Evolutionary conservation across 2,113 vertebrate species (phyloP), one percentile per base, ranked within the genome.

Genomic region (Neodontobutis hainanensis): DNA sequence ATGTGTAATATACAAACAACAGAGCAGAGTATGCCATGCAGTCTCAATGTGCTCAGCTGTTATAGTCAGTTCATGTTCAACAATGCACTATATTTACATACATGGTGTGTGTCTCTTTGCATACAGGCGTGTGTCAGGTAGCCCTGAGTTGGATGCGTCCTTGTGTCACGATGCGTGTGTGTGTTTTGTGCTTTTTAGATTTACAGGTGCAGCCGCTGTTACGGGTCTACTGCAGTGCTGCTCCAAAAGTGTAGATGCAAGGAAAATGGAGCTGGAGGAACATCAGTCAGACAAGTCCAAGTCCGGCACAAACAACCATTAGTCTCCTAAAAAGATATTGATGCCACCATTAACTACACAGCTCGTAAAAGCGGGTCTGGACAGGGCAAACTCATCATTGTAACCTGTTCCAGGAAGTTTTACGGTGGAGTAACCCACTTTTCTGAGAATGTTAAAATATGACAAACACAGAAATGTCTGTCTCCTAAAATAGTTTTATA

Each of bases 111-210:
- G 36, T 73, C 78, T 66, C 70, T 74, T 58, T 32, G 14, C 42
- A 56, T 67, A 11, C 60, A 60, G 49, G 55, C 65, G 61, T 64
- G 78, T 85, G 86, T 75, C 86, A 82, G 81, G 85, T 80, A 69
- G 80, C 87, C 91, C 91, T 91, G 91, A 92, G 89, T 82, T 80
- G 47, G 0, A 77, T 73, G 85, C 32, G 82, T 63, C 66, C n/a
- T 64, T 80, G 69, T 81, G 55, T 11, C 14, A 11, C 38, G 55
- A 81, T 87, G 82, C 75, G 70, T 6, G 48, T 75, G 52, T 65
- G 76, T 69, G 63, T 71, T 76, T 91, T 90, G 90, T 91, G 89
- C 88, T 92, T 87, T 57, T 83, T 78, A 62, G 55, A 79, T 73
- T 38, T 68, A 60, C 61, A 73, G 12, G 63, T 73, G 68, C 43